A percentile compares a stretch with the other conserved stretches of the same genome.
phyloP scores from a whole-genome alignment of 2,888 invertebrate genomes.

The Ceraclea dissimilis region DNA sequence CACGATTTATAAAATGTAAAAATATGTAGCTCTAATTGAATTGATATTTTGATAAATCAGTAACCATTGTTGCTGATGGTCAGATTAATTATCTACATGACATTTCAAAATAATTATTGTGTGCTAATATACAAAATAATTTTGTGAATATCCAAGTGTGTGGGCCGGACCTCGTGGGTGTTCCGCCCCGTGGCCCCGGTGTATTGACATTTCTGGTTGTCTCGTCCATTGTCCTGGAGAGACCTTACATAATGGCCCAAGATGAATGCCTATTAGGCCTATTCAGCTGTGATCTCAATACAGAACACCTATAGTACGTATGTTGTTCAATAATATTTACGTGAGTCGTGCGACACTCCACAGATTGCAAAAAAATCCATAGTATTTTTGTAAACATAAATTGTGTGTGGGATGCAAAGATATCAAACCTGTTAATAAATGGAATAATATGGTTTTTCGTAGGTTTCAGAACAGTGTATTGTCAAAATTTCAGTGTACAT shows the following conservation, averaged over 20 bases:
- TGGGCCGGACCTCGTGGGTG: conserved; percentile 22
- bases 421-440: no score
- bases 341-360: neutral
- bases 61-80: no score
- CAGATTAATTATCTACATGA: neutral
- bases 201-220: conserved; percentile 19
- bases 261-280: neutral
- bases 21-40: no score
- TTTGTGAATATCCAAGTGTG: conserved; percentile 7
- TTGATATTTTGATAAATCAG: no score
- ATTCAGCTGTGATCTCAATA: neutral
- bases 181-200: conserved; percentile 12
- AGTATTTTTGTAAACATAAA: no score
- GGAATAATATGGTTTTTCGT: no score
- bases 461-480: no score
- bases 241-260: neutral
- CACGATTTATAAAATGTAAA: no score
- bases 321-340: neutral
- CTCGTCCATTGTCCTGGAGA: conserved; percentile 12
- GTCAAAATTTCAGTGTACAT: no score
- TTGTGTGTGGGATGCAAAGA: neutral
- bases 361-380: neutral
- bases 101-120: neutral
- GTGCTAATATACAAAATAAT: neutral
- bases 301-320: neutral